Base-by-base conservation (phyloP, 2,113 vertebrate species). In the Salvelinus fontinalis region DNA sequence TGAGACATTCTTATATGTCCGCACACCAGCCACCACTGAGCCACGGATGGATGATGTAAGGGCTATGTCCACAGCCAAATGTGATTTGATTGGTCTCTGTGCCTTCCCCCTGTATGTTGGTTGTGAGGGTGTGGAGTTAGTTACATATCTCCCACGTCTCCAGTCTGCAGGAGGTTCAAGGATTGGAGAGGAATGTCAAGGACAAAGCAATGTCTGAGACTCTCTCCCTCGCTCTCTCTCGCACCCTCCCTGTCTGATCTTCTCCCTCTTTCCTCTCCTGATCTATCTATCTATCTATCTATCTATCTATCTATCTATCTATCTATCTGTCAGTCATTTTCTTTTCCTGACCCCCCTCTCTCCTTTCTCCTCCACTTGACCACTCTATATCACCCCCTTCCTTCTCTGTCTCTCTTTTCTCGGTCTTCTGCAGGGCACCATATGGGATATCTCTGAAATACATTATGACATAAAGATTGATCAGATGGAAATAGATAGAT, bases 181-280 rank as follows among this genome's bases (percentile, higher is more conserved):
- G 75, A 83, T 75, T 66, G 88, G 79, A 87, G 79, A 85, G 83
- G 82, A 88, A 86, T 88, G 87, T 90, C 88, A 86, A 90, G 84
- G 84, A 82, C 77, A 81, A 83, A 85, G 86, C 74, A 72, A 68
- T 83, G 75, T 81, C 75, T 78, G 29, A 57, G 18, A 27, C 27
- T 83, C 18, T 73, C 68, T 73, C 62, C 48, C 26, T 26, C 26
- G 26, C 26, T 26, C 84, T 71, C 69, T 7, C 3, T 54, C 60
- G 70, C 75, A 24, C 24, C 70, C 31, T 77, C 12, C 81, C 75
- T 68, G 44, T 79, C 27, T 73, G 34, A 6, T 0, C 34, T 2
- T 62, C 44, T 67, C 75, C 57, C 4, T 76, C 68, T 64, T 4
- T 29, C 26, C 26, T 26, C 26, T 26, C 26, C 26, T 26, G 26